Conservation (phyloP, 2,797 vertebrate genomes). For the Phataginus tricuspis region DNA sequence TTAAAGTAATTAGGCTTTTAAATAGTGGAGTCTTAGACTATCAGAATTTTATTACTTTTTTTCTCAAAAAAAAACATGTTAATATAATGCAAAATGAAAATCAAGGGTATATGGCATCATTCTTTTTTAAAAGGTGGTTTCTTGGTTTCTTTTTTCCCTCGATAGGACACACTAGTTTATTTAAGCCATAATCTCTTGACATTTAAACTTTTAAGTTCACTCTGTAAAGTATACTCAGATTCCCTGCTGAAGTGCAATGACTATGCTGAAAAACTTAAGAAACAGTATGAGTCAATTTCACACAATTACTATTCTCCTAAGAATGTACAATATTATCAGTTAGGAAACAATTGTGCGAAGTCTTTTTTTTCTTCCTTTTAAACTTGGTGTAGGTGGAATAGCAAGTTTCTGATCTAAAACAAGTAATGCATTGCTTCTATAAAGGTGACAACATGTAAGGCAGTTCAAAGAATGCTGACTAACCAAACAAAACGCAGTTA, state of each 20-base stretch:
- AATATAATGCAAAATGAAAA: conserved; percentile 85
- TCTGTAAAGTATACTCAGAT: conserved; percentile 82
- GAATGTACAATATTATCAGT: conserved; percentile 85
- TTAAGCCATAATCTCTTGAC: conserved; percentile 84
- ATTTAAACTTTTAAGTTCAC: conserved; percentile 82
- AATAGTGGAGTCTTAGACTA: conserved; percentile 87
- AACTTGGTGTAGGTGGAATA: conserved; percentile 85
- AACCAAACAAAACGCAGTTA: conserved; percentile 85
- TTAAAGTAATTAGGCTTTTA: conserved; percentile 88
- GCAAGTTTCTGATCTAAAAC: conserved; percentile 86
- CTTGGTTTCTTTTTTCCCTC: conserved; percentile 65
- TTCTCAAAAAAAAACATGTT: conserved; percentile 80
- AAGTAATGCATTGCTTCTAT: conserved; percentile 86
- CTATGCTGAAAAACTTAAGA: conserved; percentile 84
- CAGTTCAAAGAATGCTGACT: conserved; percentile 86
- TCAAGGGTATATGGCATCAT: conserved; percentile 81
- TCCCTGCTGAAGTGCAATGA: conserved; percentile 88
- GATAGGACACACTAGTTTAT: conserved; percentile 78
- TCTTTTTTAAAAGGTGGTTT: conserved; percentile 80
- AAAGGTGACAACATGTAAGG: conserved; percentile 84
- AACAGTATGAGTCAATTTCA: conserved; percentile 85
- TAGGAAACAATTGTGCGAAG: conserved; percentile 86
- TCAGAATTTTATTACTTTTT: conserved; percentile 83
- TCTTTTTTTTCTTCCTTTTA: conserved; percentile 84
- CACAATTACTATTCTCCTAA: conserved; percentile 86